Conservation (phyloP, 2,888 invertebrate genomes). For the Chymomyza fuscimana region DNA sequence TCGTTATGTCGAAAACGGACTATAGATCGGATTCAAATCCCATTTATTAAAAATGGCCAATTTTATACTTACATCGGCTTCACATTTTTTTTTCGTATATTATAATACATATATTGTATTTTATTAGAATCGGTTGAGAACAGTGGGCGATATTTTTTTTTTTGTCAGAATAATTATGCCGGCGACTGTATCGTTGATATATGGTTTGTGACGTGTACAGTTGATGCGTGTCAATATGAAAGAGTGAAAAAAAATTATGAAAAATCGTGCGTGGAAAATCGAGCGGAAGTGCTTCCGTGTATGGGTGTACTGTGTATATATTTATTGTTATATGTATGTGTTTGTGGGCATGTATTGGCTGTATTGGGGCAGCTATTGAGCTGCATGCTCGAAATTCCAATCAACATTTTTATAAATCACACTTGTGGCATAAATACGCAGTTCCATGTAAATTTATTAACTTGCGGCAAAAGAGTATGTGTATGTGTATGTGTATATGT, state of each 20-base stretch:
- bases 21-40: no score
- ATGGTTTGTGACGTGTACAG: constrained; percentile 1
- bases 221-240: constrained; percentile 44
- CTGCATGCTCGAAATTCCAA: constrained; percentile 42
- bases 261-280: constrained; percentile 52
- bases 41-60: no score
- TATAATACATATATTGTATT: no score
- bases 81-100: no score
- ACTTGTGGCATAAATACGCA: constrained; percentile 48
- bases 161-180: no score
- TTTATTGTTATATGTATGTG: constrained; percentile 5
- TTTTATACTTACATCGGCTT: no score
- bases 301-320: not conserved
- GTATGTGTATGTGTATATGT: not conserved
- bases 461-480: not conserved
- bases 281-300: constrained; percentile 13
- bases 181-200: not conserved
- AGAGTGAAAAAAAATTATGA: constrained; percentile 56
- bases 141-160: no score
- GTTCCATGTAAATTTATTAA: constrained; percentile 10
- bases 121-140: no score
- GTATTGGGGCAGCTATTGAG: not conserved
- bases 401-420: constrained; percentile 56
- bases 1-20: no score
- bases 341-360: constrained; percentile 4